A percentile compares a stretch with the other conserved stretches of the same genome.
Conservation (phyloP, 2,797 vertebrate species). For the Caiman crocodilus region DNA sequence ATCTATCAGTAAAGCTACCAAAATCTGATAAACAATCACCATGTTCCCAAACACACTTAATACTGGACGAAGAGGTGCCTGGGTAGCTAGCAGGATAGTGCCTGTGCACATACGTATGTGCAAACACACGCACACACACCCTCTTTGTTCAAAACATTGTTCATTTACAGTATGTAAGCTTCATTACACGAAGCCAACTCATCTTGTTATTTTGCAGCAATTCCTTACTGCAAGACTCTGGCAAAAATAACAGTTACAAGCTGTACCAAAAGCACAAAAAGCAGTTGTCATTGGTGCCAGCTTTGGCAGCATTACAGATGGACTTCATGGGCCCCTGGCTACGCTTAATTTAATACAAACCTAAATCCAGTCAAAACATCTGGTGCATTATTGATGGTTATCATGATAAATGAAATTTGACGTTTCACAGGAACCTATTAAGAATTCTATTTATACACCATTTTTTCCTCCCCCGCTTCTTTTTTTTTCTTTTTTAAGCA, state of each 20-base stretch:
- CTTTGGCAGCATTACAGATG: constrained; percentile 33
- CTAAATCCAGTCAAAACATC: constrained; percentile 71
- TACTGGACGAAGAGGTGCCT: constrained; percentile 9
- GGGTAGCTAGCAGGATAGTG: constrained; percentile 12
- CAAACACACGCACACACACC: background rate
- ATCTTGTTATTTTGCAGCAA: constrained; percentile 2
- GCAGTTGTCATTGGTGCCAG: background rate
- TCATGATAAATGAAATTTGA: constrained; percentile 57
- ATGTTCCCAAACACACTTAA: background rate
- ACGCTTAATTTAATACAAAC: constrained; percentile 70
- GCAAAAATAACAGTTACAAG: background rate
- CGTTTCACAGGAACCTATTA: constrained; percentile 32
- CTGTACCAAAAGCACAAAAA: background rate
- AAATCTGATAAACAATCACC: background rate
- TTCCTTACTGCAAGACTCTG: background rate
- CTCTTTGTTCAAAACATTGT: background rate
- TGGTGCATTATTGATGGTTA: constrained; percentile 63
- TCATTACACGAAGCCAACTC: constrained; percentile 14
- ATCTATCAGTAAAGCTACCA: background rate
- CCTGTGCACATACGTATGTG: no score
- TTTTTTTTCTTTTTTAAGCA: background rate
- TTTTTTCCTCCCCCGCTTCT: background rate
- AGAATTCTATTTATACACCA: constrained; percentile 16
- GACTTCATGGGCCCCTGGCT: constrained; percentile 58
- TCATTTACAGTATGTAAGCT: constrained; percentile 5